A percentile compares a stretch with the other conserved stretches of the same genome.
Evolutionary conservation across 1,140 invertebrate genomes (phyloP).

Genomic region (Hylaeus volcanicus): DNA sequence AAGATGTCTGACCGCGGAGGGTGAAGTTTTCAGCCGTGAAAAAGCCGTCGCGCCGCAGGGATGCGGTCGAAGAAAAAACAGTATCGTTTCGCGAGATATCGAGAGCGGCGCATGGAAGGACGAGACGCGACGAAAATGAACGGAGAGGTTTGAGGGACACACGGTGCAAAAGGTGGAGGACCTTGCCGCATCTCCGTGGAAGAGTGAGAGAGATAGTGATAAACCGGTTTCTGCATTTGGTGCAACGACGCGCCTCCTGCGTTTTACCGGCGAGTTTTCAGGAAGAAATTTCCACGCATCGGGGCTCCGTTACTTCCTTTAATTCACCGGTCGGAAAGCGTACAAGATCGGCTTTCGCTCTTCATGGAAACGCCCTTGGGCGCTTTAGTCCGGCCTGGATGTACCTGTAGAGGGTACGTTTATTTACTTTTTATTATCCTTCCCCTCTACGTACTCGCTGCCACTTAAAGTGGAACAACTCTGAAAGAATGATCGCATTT

Average conservation of each 20-base stretch:
- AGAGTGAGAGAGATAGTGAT: constrained; percentile 8
- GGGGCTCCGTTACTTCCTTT: neutral
- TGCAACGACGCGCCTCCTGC: constrained; percentile 51
- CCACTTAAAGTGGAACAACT: too few relatives aligned
- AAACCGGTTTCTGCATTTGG: constrained; percentile 68
- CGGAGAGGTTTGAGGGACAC: constrained; percentile 37
- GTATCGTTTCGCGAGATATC: constrained; percentile 24
- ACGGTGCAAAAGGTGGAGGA: constrained; percentile 48
- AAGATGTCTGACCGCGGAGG: neutral
- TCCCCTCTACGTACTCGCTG: too few relatives aligned
- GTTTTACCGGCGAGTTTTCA: constrained; percentile 53
- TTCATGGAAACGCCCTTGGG: constrained; percentile 10
- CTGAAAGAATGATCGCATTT: too few relatives aligned
- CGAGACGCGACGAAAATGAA: constrained; percentile 36
- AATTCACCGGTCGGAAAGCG: neutral
- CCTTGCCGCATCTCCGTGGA: constrained; percentile 39
- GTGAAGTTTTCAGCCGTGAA: constrained; percentile 12
- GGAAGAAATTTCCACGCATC: constrained; percentile 36
- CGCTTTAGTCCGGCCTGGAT: neutral
- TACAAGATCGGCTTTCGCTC: constrained; percentile 11
- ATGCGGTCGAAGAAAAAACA: constrained; percentile 38
- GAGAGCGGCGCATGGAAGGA: constrained; percentile 10
- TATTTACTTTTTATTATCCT: neutral
- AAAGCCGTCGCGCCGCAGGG: constrained; percentile 1
- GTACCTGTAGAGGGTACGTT: constrained; percentile 27